These are phyloP conservation scores for Acrocephalus arundinaceus DNA, from an alignment of 2,113 vertebrate species.

Conservation along the genomic window DNA sequence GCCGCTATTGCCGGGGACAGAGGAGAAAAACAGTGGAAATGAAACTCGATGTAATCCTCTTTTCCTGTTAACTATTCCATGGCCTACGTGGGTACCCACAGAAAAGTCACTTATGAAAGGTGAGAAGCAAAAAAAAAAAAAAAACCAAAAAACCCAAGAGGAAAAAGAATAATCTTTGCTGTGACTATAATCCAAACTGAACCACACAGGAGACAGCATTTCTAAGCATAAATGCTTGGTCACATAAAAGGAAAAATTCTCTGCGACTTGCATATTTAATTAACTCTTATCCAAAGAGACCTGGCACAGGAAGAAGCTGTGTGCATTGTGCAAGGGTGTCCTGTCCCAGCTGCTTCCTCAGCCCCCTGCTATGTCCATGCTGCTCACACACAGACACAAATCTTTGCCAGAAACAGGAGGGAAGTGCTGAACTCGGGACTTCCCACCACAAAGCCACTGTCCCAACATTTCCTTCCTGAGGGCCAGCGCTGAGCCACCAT, in stretches of 20 bases:
- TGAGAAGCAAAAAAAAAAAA: background rate
- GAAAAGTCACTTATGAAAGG: background rate
- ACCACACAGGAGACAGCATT: background rate
- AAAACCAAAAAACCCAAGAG: background rate
- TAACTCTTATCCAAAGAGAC: background rate
- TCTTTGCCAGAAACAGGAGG: background rate
- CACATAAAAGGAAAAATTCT: background rate
- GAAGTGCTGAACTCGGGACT: background rate
- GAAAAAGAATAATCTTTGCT: background rate
- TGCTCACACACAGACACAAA: accelerated
- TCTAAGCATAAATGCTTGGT: background rate
- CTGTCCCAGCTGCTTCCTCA: accelerated
- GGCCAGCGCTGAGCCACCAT: accelerated
- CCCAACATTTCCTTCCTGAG: background rate
- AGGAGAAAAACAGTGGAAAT: background rate
- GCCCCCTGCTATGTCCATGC: accelerated
- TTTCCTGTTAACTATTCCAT: background rate
- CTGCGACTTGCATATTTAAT: background rate
- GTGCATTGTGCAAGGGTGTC: background rate
- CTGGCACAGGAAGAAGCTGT: background rate
- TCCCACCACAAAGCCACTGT: background rate
- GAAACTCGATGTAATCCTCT: background rate
- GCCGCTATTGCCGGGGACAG: accelerated
- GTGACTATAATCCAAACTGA: background rate
- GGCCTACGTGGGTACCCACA: accelerated